Conservation (phyloP, 2,888 invertebrate genomes). For the Iselma pallidipennis region DNA sequence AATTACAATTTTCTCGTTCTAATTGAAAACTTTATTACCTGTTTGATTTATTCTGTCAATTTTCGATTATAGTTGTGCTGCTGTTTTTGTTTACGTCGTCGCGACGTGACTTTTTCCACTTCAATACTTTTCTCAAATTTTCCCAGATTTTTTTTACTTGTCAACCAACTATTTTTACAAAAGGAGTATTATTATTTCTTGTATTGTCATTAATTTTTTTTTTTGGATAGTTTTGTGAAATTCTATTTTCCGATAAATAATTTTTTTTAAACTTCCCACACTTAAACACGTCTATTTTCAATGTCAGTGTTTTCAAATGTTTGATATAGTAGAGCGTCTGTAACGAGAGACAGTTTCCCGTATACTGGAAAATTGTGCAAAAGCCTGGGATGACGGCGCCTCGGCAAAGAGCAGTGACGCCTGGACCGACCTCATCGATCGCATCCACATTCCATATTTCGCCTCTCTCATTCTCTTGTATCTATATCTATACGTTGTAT, state of each 20-base stretch:
- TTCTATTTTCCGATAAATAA: too few species aligned
- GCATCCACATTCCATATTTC: constrained; percentile 29
- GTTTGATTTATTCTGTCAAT: background rate
- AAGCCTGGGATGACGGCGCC: constrained; percentile 50
- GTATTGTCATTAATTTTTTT: background rate
- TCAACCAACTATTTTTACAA: too few species aligned
- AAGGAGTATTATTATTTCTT: too few species aligned
- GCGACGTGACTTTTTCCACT: background rate
- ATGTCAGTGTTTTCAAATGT: too few species aligned
- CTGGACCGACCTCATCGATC: constrained; percentile 54
- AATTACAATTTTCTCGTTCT: background rate
- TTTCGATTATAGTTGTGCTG: background rate
- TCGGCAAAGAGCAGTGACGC: constrained; percentile 49
- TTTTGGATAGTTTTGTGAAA: background rate
- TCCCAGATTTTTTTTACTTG: too few species aligned
- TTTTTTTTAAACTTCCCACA: too few species aligned
- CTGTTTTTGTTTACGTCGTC: constrained; percentile 1
- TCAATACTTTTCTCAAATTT: background rate
- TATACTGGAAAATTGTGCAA: constrained; percentile 42
- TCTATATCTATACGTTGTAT: background rate
- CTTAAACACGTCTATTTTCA: too few species aligned
- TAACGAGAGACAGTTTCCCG: constrained; percentile 38
- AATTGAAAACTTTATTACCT: background rate
- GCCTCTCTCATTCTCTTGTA: background rate
- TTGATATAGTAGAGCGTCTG: constrained; percentile 19